Conservation (phyloP, 2,113 vertebrate genomes). For the Hypomesus transpacificus region DNA sequence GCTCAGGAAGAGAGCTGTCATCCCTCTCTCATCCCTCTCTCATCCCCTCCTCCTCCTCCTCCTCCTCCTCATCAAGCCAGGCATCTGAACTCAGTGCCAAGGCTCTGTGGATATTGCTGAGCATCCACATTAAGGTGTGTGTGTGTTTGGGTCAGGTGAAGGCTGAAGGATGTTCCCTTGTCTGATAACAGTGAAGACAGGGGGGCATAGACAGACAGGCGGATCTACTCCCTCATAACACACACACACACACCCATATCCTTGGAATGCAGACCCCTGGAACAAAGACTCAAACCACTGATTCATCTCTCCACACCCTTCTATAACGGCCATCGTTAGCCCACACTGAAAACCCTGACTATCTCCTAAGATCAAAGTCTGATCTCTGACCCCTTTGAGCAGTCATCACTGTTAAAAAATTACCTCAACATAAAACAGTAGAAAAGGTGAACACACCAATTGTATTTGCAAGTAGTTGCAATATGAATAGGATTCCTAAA, state of each 20-base stretch:
- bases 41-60: slow-evolving; percentile 36
- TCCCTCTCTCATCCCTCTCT: slow-evolving; percentile 44
- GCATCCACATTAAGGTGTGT: slow-evolving; percentile 39
- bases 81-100: slow-evolving; percentile 53
- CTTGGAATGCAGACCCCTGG: slow-evolving; percentile 46
- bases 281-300: slow-evolving; percentile 7
- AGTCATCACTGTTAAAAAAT: no score
- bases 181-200: slow-evolving; percentile 53
- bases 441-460: no score
- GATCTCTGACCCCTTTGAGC: no score
- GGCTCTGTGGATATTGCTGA: slow-evolving; percentile 13
- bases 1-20: slow-evolving; percentile 59
- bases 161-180: slow-evolving; percentile 37
- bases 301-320: slow-evolving; percentile 61
- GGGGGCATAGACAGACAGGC: slow-evolving; percentile 35
- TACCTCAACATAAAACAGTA: no score
- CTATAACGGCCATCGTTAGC: slow-evolving; percentile 49
- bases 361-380: no score
- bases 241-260: slow-evolving; percentile 9
- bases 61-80: slow-evolving; percentile 16
- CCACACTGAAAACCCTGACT: slow-evolving; percentile 4
- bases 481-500: no score
- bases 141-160: slow-evolving; percentile 7
- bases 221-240: slow-evolving; percentile 3
- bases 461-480: no score